A percentile compares a stretch with the other conserved stretches of the same genome.
Evolutionary conservation across 2,888 invertebrate genomes (phyloP).

Genomic region (Saturnia japonica): DNA sequence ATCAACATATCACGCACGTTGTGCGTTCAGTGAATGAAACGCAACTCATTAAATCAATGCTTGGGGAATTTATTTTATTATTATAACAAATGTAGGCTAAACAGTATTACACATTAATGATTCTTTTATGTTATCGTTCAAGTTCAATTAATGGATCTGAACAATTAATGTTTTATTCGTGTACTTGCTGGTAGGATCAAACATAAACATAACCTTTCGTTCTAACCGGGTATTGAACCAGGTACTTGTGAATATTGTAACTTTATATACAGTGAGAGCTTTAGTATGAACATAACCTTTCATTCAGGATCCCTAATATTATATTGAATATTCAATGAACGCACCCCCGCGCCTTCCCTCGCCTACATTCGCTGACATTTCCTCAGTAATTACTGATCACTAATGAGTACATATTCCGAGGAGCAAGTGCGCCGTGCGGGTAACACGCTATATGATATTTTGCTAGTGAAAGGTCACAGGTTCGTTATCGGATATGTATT

Average conservation of each 20-base stretch:
- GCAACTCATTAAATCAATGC: neutral
- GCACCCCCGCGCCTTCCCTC: neutral
- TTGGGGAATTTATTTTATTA: neutral
- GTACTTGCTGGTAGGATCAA: neutral
- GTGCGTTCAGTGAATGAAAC: neutral
- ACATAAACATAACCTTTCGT: neutral
- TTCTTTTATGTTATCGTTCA: neutral
- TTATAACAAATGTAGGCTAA: neutral
- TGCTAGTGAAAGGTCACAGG: constrained; percentile 16
- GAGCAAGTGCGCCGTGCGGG: neutral
- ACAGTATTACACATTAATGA: neutral
- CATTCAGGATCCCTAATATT: neutral
- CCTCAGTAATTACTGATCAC: neutral
- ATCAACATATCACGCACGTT: neutral
- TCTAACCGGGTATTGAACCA: neutral
- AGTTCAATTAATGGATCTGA: neutral
- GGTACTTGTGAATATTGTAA: neutral
- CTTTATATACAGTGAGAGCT: neutral
- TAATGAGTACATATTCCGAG: constrained; percentile 1
- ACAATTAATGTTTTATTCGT: neutral
- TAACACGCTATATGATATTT: constrained; percentile 21
- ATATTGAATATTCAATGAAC: constrained; percentile 3
- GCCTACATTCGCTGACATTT: constrained; percentile 15
- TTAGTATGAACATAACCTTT: neutral
- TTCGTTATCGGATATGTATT: constrained; percentile 14